A percentile compares a stretch with the other conserved stretches of the same genome.
Evolutionary conservation across 53 echinoderm and acorn worm genomes (phyloP).

Genomic region (Arbacia lixula): DNA sequence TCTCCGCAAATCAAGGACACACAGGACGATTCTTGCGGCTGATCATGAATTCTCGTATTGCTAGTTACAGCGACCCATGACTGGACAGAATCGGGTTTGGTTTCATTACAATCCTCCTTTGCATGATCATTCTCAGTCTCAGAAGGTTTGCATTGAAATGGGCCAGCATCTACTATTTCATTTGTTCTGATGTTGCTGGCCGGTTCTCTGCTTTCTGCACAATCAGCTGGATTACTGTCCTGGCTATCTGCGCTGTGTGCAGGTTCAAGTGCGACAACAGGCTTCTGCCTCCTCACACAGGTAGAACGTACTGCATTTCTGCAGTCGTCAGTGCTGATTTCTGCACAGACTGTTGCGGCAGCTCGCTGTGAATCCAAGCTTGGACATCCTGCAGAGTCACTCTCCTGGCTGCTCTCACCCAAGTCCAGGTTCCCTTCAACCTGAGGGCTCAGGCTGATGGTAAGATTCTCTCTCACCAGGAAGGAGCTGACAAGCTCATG

Average conservation of each 20-base stretch:
- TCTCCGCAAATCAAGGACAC: too few species aligned
- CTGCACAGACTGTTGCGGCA: neutral
- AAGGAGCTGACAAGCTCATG: conserved; percentile 71
- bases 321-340: conserved; percentile 80
- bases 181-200: neutral
- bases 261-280: neutral
- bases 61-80: too few species aligned
- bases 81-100: neutral
- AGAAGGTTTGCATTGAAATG: too few species aligned
- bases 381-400: neutral
- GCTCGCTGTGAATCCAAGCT: neutral
- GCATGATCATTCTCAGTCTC: too few species aligned
- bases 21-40: too few species aligned
- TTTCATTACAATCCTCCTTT: too few species aligned
- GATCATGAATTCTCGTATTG: neutral
- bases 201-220: neutral
- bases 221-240: neutral
- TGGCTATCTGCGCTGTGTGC: neutral
- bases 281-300: conserved; percentile 66
- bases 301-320: conserved; percentile 78
- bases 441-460: conserved; percentile 52
- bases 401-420: neutral
- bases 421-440: neutral
- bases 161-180: neutral
- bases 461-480: conserved; percentile 75